Conservation (phyloP, 2,888 invertebrate genomes). For the Campopleginae sp. region DNA sequence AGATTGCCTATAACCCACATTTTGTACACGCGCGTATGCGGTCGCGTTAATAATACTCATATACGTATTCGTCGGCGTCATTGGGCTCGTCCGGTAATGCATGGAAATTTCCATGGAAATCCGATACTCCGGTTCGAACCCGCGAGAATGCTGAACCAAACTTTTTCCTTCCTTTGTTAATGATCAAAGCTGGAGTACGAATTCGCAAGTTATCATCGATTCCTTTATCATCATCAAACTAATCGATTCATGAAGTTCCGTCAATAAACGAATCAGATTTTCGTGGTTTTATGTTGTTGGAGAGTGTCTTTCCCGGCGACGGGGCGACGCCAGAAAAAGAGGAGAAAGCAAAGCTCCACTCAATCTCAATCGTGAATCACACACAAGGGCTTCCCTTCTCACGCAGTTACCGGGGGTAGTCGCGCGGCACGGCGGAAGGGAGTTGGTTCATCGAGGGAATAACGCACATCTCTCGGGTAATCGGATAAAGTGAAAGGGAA, state of each 20-base stretch:
- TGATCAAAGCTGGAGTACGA: neutral
- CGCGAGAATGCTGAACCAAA: neutral
- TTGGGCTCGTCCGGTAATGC: neutral
- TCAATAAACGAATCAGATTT: conserved; percentile 24
- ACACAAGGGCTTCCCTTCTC: conserved; percentile 57
- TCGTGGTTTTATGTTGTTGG: conserved; percentile 30
- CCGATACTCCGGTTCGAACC: neutral
- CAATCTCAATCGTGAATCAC: conserved; percentile 66
- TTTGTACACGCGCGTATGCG: neutral
- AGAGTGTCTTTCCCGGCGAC: conserved; percentile 42
- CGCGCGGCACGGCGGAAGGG: neutral
- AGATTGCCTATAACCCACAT: neutral
- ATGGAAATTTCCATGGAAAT: neutral
- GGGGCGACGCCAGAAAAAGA: conserved; percentile 48
- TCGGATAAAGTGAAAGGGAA: conserved; percentile 66
- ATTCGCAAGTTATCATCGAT: neutral
- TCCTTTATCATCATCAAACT: neutral
- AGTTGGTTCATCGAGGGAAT: conserved; percentile 17
- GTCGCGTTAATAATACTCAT: neutral
- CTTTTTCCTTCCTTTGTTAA: neutral
- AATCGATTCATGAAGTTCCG: conserved; percentile 13
- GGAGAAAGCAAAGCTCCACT: conserved; percentile 48
- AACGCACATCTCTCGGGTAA: conserved; percentile 50
- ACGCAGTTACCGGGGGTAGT: conserved; percentile 17
- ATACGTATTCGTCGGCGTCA: neutral